Percentiles rank a stretch among this genome's conserved stretches.
Conservation (phyloP, 2,113 vertebrate genomes). For the Pyxicephalus adspersus region DNA sequence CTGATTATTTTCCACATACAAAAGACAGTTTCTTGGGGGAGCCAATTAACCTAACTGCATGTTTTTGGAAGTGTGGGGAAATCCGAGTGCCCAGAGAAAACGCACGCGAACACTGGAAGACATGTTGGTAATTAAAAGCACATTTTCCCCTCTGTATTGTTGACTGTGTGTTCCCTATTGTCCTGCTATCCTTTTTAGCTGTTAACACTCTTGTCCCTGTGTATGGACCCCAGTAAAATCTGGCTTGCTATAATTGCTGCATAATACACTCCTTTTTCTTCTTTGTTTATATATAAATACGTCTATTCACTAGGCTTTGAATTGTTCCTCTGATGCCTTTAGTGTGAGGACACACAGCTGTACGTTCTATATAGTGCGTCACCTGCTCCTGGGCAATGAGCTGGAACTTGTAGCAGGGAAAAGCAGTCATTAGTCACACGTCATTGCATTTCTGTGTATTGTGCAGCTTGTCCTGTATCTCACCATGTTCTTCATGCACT, state of each 20-base stretch:
- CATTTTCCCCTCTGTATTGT: background rate
- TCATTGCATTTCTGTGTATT: slow-evolving; percentile 18
- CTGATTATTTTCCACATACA: too few species aligned
- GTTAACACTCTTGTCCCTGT: slow-evolving; percentile 23
- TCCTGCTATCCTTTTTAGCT: background rate
- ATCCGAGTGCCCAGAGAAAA: too few species aligned
- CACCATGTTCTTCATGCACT: slow-evolving; percentile 20
- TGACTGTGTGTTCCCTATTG: slow-evolving; percentile 7
- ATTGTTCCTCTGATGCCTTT: slow-evolving; percentile 39
- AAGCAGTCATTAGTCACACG: slow-evolving; percentile 45
- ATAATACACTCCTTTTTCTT: background rate
- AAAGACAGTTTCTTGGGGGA: too few species aligned
- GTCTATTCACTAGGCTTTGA: slow-evolving; percentile 28
- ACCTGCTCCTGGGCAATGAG: slow-evolving; percentile 46
- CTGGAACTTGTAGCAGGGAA: slow-evolving; percentile 43
- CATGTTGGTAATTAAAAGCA: background rate
- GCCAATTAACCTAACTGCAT: too few species aligned
- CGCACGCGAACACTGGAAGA: too few species aligned
- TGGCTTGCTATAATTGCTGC: slow-evolving; percentile 18
- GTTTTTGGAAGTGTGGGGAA: too few species aligned
- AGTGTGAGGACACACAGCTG: slow-evolving; percentile 32
- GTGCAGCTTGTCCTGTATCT: slow-evolving; percentile 25
- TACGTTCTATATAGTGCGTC: slow-evolving; percentile 45
- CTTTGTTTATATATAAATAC: slow-evolving; percentile 25
- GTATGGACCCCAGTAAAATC: slow-evolving; percentile 8